phyloP scores from a whole-genome alignment of 2,888 invertebrate genomes.

The Parnassius mnemosyne region DNA sequence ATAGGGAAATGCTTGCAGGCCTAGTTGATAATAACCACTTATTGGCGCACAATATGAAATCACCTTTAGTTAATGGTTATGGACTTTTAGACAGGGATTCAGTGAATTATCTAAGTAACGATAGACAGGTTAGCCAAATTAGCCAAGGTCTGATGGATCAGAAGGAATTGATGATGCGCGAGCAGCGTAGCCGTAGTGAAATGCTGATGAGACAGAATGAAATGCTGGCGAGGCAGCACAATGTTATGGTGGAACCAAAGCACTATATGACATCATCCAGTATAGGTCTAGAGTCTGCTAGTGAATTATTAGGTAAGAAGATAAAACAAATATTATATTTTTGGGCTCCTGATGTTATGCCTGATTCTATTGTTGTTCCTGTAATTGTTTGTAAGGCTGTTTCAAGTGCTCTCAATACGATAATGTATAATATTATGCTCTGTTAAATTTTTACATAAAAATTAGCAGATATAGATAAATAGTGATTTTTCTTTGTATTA shows the following conservation, averaged over 20 bases:
- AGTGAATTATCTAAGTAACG: slow-evolving; percentile 60
- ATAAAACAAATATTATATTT: not conserved
- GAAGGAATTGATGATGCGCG: slow-evolving; percentile 61
- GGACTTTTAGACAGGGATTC: slow-evolving; percentile 64
- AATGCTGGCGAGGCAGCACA: slow-evolving; percentile 63
- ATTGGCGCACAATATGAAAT: slow-evolving; percentile 57
- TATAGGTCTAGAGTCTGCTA: slow-evolving; percentile 71
- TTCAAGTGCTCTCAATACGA: no score
- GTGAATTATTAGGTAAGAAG: slow-evolving; percentile 74
- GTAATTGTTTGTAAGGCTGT: no score
- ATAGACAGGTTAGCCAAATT: slow-evolving; percentile 70
- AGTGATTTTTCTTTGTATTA: no score
- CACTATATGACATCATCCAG: slow-evolving; percentile 66
- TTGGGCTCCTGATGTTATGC: no score
- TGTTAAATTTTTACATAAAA: no score
- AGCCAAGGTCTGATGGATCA: slow-evolving; percentile 62
- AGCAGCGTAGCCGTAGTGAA: slow-evolving; percentile 61
- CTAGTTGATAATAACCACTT: slow-evolving; percentile 64
- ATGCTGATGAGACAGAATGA: slow-evolving; percentile 70
- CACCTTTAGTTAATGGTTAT: slow-evolving; percentile 61
- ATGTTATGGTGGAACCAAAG: slow-evolving; percentile 60
- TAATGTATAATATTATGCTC: no score
- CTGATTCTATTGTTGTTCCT: no score
- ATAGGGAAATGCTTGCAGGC: slow-evolving; percentile 66
- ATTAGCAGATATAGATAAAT: no score